Conservation (phyloP, 2,113 vertebrate species). For the Pristiophorus japonicus region DNA sequence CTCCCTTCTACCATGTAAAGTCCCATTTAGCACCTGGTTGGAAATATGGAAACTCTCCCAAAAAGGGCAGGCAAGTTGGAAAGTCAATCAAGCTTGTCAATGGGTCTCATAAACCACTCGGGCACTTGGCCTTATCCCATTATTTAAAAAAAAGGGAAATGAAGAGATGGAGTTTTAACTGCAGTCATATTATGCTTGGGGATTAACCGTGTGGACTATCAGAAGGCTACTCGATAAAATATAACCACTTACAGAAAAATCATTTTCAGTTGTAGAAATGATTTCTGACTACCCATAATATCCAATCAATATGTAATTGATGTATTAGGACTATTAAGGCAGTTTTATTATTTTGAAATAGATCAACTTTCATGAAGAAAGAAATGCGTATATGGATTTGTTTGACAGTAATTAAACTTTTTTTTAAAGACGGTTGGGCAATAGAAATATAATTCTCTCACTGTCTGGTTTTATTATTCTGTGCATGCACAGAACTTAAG, state of each 20-base stretch:
- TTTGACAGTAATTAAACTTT: background rate
- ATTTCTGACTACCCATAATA: background rate
- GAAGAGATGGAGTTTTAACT: background rate
- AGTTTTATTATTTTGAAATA: background rate
- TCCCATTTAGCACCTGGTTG: background rate
- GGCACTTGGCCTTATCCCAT: background rate
- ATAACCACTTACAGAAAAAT: background rate
- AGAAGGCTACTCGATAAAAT: background rate
- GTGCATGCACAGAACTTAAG: background rate
- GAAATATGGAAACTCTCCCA: background rate
- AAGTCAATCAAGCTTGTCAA: background rate
- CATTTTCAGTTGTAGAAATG: background rate
- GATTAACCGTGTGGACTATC: background rate
- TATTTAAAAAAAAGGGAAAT: background rate
- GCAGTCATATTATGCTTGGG: background rate
- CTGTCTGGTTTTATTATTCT: background rate
- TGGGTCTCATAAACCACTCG: background rate
- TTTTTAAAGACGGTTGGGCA: background rate
- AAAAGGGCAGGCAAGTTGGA: background rate
- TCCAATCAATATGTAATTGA: background rate
- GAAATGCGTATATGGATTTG: background rate
- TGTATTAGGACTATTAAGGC: background rate
- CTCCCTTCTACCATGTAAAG: background rate
- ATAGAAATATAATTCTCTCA: background rate
- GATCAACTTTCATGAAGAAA: background rate